Base-by-base conservation (phyloP, 2,113 vertebrate genomes). In the Hyla sarda region DNA sequence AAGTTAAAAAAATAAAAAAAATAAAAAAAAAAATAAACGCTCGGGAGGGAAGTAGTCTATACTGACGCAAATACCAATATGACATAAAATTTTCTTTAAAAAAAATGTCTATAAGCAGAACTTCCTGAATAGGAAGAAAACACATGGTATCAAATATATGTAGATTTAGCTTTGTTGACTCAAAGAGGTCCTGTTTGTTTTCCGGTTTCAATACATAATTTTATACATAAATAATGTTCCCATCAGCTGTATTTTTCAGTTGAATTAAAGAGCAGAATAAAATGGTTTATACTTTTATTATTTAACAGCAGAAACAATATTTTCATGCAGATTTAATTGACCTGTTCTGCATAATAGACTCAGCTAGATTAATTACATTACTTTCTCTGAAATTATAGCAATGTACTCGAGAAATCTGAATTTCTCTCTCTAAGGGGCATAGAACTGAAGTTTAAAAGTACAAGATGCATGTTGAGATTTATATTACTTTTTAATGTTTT, bases 281-380 rank as follows among this genome's bases (percentile, higher is more conserved):
- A 30, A 65, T 25, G 5, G 23, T 73, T 41, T 45, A 41, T n/a
- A 45, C 8, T 32, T 73, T 73, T 73, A 41, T 73, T 19, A 73
- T 45, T 69, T 69, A 34, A 74, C 12, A n/a, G 37, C 37, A 47
- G 19, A 48, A 47, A 73, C 37, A 73, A 75, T 48, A 75, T 75
- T 75, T 75, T 48, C 41, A 48, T 19, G 19, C n/a, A 48, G 41
- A 48, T 13, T 47, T 14, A 75, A 75, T 47, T 75, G 72, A 75
- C 45, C 37, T 75, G 32, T 69, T 75, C 11, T 16, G 13, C 72
- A 47, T 74, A 13, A 74, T 74, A 48, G 23, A 72, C 72, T 48
- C 41, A 41, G 34, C 34, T 11, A 23, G 69, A 41, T 72, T 19
- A 47, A 74, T 74, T 75, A 14, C 48, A 75, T 75, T 23, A n/a